A percentile compares a stretch with the other conserved stretches of the same genome.
Evolutionary conservation across 2,797 vertebrate genomes (phyloP).

Genomic region (Uromys caudimaculatus): DNA sequence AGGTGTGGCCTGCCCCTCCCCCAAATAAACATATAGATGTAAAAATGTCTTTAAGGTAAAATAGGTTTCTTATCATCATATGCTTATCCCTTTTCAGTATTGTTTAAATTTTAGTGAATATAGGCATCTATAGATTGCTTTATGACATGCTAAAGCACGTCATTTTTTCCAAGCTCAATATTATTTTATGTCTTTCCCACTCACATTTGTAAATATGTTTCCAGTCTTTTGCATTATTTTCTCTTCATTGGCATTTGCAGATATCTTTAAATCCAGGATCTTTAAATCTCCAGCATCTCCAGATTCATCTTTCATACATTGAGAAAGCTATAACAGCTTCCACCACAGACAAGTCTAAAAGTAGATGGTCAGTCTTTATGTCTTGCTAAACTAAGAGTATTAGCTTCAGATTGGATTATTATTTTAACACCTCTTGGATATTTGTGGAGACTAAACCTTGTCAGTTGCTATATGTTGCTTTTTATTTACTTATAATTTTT

Average conservation of each 20-base stretch:
- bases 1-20: background rate
- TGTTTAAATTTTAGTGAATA: constrained; percentile 48
- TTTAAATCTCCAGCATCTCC: background rate
- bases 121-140: constrained; percentile 45
- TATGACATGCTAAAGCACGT: background rate
- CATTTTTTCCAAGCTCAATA: background rate
- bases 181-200: constrained; percentile 46
- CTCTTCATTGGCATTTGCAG: constrained; percentile 36
- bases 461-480: background rate
- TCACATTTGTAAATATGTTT: constrained; percentile 53
- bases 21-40: background rate
- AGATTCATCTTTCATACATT: background rate
- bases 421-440: constrained; percentile 43
- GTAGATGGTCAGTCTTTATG: constrained; percentile 12
- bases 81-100: constrained; percentile 24
- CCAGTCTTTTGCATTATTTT: constrained; percentile 48
- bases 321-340: background rate
- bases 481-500: constrained; percentile 63
- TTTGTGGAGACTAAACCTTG: constrained; percentile 31
- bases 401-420: constrained; percentile 40
- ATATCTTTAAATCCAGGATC: constrained; percentile 11
- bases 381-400: constrained; percentile 2
- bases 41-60: background rate
- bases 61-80: constrained; percentile 39
- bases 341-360: background rate